These are phyloP conservation scores for Mimas tiliae DNA, from an alignment of 2,888 invertebrate genomes.

Conservation along the genomic window DNA sequence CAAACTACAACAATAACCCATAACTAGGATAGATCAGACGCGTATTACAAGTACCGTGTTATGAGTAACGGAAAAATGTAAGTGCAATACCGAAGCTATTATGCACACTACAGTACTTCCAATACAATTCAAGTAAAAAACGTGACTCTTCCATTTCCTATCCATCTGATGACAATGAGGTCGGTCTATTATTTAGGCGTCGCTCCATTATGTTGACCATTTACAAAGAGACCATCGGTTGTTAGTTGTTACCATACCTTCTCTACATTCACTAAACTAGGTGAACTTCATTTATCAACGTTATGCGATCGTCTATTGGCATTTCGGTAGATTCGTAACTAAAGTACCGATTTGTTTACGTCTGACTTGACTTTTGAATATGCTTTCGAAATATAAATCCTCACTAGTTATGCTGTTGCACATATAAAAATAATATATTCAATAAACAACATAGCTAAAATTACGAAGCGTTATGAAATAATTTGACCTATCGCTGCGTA, in stretches of 20 bases:
- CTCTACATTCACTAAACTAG: constrained; percentile 21
- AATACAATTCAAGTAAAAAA: constrained; percentile 45
- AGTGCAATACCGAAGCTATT: constrained; percentile 42
- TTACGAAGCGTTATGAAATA: background rate
- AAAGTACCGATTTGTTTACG: constrained; percentile 1
- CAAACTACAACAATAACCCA: background rate
- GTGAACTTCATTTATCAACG: constrained; percentile 12
- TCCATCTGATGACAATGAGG: constrained; percentile 33
- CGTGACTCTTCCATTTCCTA: constrained; percentile 50
- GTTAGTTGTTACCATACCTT: constrained; percentile 17
- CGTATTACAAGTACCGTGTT: constrained; percentile 20
- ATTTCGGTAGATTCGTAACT: constrained; percentile 5
- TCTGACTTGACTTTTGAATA: background rate
- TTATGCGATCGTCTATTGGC: constrained; percentile 9
- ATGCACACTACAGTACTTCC: constrained; percentile 38
- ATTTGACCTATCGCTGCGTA: background rate
- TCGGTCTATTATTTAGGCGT: constrained; percentile 35
- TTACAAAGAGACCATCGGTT: constrained; percentile 37
- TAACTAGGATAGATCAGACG: background rate
- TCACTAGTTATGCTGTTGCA: background rate
- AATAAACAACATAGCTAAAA: background rate
- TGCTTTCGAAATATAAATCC: background rate
- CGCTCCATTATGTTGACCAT: constrained; percentile 36
- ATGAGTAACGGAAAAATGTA: constrained; percentile 38
- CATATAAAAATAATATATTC: background rate